phyloP scores from a whole-genome alignment of 2,797 vertebrate genomes.

The Schizopygopsis malacanthus region DNA sequence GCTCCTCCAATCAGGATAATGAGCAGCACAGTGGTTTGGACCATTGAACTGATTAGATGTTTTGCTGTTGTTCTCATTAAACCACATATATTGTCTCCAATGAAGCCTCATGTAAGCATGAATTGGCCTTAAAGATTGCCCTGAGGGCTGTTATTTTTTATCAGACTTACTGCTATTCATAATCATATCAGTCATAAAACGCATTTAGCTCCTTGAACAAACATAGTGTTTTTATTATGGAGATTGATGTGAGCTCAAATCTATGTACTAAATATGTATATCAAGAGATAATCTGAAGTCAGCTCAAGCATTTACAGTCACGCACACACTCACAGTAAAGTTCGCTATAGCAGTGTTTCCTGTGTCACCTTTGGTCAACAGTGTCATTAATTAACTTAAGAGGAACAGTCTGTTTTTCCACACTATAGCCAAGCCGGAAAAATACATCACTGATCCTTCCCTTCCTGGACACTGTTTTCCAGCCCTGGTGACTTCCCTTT shows the following conservation, averaged over 20 bases:
- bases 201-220: conserved; percentile 1
- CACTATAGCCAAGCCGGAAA: conserved; percentile 47
- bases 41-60: conserved; percentile 51
- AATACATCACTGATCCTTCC: conserved; percentile 14
- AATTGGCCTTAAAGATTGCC: conserved; percentile 12
- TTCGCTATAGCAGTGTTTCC: conserved; percentile 9
- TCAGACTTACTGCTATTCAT: neutral
- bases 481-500: neutral
- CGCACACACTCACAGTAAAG: neutral
- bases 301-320: conserved; percentile 4
- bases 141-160: neutral
- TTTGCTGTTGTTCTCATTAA: conserved; percentile 37
- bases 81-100: conserved; percentile 3
- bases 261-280: neutral
- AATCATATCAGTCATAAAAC: conserved; percentile 7
- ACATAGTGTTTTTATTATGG: conserved; percentile 8
- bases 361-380: conserved; percentile 37
- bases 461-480: conserved; percentile 3
- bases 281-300: conserved; percentile 11
- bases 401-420: conserved; percentile 59
- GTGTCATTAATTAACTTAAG: conserved; percentile 64
- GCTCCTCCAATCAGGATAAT: conserved; percentile 46
- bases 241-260: neutral
- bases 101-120: neutral
- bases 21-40: conserved; percentile 14